A percentile compares a stretch with the other conserved stretches of the same genome.
phyloP scores from a whole-genome alignment of 1,140 invertebrate species.

The Aphis gossypii region DNA sequence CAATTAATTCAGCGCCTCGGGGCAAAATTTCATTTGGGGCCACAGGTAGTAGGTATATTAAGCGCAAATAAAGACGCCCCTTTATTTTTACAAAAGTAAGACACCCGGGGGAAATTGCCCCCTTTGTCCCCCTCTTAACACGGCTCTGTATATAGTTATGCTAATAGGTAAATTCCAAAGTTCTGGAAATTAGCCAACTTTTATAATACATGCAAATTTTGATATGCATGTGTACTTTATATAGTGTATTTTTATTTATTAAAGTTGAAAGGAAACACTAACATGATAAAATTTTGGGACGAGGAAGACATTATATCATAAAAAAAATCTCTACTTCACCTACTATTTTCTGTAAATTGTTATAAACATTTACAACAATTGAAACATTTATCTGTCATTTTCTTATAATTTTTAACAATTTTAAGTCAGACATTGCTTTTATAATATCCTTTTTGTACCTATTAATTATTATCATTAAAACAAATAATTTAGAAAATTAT shows the following conservation, averaged over 20 bases:
- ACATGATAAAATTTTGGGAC: not conserved
- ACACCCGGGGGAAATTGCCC: no score
- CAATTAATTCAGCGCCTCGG: no score
- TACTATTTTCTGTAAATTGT: not conserved
- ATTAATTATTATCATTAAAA: no score
- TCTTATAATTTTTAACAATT: not conserved
- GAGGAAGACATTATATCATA: not conserved
- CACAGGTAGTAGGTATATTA: no score
- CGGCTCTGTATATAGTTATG: not conserved
- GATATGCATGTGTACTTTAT: not conserved
- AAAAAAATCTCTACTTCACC: not conserved
- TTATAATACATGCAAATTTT: not conserved
- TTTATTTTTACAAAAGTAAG: no score
- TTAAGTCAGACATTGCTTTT: no score
- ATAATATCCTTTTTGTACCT: no score
- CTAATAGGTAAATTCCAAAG: not conserved
- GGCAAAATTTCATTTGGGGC: no score
- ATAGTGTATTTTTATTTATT: not conserved
- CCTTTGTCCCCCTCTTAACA: no score
- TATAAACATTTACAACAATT: not conserved
- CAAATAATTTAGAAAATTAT: no score
- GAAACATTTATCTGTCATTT: not conserved
- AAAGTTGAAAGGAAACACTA: not conserved
- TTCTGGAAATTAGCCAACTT: slow-evolving; percentile 24
- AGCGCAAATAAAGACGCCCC: no score